Evolutionary conservation across 1,140 invertebrate species (phyloP).

Genomic region (Macrocentrus cingulum): DNA sequence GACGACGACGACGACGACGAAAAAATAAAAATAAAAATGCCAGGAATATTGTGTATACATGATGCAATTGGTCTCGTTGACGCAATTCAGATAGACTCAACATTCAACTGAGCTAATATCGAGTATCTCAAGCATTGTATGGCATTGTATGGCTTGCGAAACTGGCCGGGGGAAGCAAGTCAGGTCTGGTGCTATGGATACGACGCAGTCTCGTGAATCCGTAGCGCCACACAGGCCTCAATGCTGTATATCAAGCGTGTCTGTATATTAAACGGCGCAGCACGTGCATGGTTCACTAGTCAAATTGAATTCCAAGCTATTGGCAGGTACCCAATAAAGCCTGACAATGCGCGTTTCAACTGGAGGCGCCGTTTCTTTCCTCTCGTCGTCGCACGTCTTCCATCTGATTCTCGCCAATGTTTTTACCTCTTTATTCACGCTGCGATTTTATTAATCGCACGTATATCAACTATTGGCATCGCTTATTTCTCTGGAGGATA

Average conservation of each 20-base stretch:
- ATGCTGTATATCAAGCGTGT: slow-evolving; percentile 21
- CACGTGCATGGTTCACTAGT: slow-evolving; percentile 15
- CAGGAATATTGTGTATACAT: too few relatives aligned
- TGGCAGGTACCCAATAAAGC: slow-evolving; percentile 20
- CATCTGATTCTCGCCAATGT: background rate
- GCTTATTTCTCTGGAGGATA: too few relatives aligned
- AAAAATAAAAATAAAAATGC: too few relatives aligned
- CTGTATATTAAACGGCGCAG: too few relatives aligned
- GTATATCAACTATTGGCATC: too few relatives aligned
- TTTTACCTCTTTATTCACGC: background rate
- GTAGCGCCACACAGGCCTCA: background rate
- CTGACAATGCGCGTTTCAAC: slow-evolving; percentile 16
- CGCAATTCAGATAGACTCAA: background rate
- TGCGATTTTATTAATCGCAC: too few relatives aligned
- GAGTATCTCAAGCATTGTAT: slow-evolving; percentile 11
- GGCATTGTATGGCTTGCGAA: background rate
- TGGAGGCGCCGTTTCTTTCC: background rate
- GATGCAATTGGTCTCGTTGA: background rate
- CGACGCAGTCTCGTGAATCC: slow-evolving; percentile 4
- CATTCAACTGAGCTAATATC: slow-evolving; percentile 1
- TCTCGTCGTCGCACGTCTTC: too few relatives aligned
- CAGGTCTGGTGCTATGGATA: slow-evolving; percentile 8
- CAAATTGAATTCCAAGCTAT: slow-evolving; percentile 20
- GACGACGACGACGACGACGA: too few relatives aligned
- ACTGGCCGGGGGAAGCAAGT: background rate